Conservation (phyloP, 2,888 invertebrate genomes). For the Caenorhabditis sp. region DNA sequence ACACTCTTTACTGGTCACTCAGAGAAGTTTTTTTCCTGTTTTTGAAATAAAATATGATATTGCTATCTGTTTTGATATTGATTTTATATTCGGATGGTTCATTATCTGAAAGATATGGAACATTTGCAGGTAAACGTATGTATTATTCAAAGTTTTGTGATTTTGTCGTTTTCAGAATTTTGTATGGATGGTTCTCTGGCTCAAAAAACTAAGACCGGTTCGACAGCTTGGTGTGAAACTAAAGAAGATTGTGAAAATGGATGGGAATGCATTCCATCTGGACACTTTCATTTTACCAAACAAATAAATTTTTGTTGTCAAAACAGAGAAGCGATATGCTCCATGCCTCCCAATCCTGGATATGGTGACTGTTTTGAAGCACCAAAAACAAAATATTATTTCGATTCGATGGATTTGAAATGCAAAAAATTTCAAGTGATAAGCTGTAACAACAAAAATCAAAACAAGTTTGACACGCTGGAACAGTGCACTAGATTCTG, state of each 20-base stretch:
- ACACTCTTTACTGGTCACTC: background rate
- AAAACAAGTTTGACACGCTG: slow-evolving; percentile 45
- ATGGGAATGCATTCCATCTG: slow-evolving; percentile 36
- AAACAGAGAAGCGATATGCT: slow-evolving; percentile 50
- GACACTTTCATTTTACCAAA: slow-evolving; percentile 39
- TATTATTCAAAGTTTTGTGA: background rate
- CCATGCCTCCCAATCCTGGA: slow-evolving; percentile 50
- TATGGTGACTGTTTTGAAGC: slow-evolving; percentile 48
- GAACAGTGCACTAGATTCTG: slow-evolving; percentile 47
- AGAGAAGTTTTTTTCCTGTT: background rate
- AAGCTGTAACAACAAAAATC: slow-evolving; percentile 37
- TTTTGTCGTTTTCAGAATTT: slow-evolving; percentile 13
- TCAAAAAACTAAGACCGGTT: slow-evolving; percentile 26
- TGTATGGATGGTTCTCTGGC: slow-evolving; percentile 38
- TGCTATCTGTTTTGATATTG: background rate
- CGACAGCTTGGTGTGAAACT: slow-evolving; percentile 27
- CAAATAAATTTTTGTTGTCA: slow-evolving; percentile 48
- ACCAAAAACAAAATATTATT: slow-evolving; percentile 43
- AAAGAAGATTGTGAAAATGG: slow-evolving; percentile 27
- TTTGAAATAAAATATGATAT: background rate
- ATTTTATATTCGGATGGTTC: background rate
- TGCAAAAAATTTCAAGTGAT: slow-evolving; percentile 53
- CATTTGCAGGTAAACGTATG: slow-evolving; percentile 12
- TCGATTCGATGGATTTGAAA: slow-evolving; percentile 45
- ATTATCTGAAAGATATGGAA: slow-evolving; percentile 17